These are phyloP conservation scores for Rotaria magnacalcarata DNA, from an alignment of 2,888 invertebrate genomes.

Conservation along the genomic window DNA sequence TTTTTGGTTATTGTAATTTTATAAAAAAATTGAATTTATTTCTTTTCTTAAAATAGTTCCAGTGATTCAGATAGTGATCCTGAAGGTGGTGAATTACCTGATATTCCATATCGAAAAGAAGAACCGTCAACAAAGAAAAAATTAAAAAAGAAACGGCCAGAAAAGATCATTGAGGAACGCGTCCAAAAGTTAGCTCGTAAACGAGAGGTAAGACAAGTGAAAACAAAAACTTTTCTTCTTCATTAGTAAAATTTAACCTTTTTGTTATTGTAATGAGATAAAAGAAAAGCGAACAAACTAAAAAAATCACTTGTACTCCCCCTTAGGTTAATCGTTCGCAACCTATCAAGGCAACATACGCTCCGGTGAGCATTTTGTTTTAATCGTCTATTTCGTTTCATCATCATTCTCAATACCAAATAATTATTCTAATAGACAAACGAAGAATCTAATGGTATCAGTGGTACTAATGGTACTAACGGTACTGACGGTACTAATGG, in stretches of 20 bases:
- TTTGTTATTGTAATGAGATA: background rate
- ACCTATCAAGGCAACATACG: background rate
- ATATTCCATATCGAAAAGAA: background rate
- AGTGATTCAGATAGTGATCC: constrained; percentile 12
- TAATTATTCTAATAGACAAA: background rate
- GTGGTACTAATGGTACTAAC: background rate
- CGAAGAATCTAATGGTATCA: background rate
- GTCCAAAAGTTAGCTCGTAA: background rate
- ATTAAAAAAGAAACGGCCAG: background rate
- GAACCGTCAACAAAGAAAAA: background rate
- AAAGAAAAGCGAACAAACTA: background rate
- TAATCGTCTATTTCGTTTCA: background rate
- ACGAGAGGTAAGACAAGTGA: background rate
- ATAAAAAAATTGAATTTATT: background rate
- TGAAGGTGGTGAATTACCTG: constrained; percentile 23
- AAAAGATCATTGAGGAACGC: constrained; percentile 15
- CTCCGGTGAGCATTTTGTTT: background rate
- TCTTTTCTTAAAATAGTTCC: background rate
- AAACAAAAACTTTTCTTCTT: background rate
- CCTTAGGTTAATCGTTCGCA: constrained; percentile 12
- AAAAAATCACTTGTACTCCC: background rate
- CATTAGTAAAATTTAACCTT: background rate
- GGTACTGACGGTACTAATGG: background rate
- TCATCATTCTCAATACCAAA: background rate
- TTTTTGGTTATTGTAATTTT: background rate